Evolutionary conservation across 2,888 invertebrate genomes (phyloP), one percentile per base, ranked within the genome.

Genomic region (Lydus trimaculatus): DNA sequence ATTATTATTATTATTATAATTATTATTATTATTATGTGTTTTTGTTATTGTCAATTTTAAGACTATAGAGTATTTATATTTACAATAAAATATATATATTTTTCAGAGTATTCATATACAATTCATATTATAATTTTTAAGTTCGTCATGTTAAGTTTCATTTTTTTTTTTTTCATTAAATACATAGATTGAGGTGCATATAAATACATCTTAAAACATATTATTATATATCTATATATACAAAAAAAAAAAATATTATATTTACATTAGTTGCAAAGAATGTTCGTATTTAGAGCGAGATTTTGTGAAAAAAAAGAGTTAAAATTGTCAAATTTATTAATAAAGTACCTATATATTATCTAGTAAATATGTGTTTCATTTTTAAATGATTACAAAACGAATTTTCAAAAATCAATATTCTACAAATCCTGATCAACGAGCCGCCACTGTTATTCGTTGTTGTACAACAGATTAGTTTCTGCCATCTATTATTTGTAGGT

Each of bases 101-200:
- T 81, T 83, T 80, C 83, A 83, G 82, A 84, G 84, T 84, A 83
- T 84, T 84, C 82, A 84, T 84, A 84, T 82, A 83, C 81, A 82
- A 79, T n/a, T n/a, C n/a, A n/a, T 2, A 64, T n/a, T 13, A n/a
- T 77, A 79, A 79, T 78, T 79, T 73, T 77, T 80, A 80, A 79
- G 78, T 80, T 79, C 75, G 61, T 71, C 69, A 65, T 72, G 75
- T 77, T 79, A 77, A 75, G 73, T 76, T 71, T 77, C 65, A 77
- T 72, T 59, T 17, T 58, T 6, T 58, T n/a, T n/a, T 58, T 31
- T 31, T 59, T 11, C 25, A 31, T 59, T 31, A 59, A 59, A 36
- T 13, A 33, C n/a, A 59, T 20, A 28, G 0, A 36, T 59, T 59
- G 28, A 59, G 59, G 59, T 59, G 33, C 31, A 25, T 59, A 17